Base-by-base conservation (phyloP, 2,888 invertebrate genomes). In the Ophraella communa region DNA sequence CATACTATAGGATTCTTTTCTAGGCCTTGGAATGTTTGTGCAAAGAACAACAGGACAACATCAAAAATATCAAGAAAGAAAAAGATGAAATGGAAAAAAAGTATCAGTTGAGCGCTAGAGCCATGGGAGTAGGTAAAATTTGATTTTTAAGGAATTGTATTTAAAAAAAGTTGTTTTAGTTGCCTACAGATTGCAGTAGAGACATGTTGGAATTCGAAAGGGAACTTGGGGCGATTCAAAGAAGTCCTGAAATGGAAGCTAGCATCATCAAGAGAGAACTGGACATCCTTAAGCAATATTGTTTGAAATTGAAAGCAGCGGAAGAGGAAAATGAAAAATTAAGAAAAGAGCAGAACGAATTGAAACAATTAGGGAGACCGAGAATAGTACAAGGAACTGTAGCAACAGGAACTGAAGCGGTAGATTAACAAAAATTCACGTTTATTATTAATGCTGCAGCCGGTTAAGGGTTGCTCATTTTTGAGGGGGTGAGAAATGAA, bases 261-360 rank as follows among this genome's bases (percentile, higher is more conserved):
- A 76, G 75, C 62, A 68, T 78, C 14, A 76, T 80, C 11, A 68
- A 73, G 21, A 78, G 76, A 64, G 77, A 78, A 70, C 63, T 78
- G 4, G 69, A 72, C 8, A 67, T 75, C 1, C 61, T 79, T 30
- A 79, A 76, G 64, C 73, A 73, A 54, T 78, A 78, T 60, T 79
- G 79, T 57, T 68, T 71, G 24, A 78, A 79, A 65, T 62, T 79
- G 11, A 70, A 75, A 11, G 69, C 67, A 23, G 76, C 78, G 7
- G 74, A 77, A 72, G 72, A 70, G 23, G 79, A 79, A 67, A 80
- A 80, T 54, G 69, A 75, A 54, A 67, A 67, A 58, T 67, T 79
- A 3, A 77, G 72, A 72, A 53, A 51, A 1, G 73, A 77, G 66
- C 52, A 58, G 8, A 59, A 68, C 17, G 35, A 18, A 10, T 63